phyloP scores from a whole-genome alignment of 1,140 invertebrate species.

The Lepidostoma basale region DNA sequence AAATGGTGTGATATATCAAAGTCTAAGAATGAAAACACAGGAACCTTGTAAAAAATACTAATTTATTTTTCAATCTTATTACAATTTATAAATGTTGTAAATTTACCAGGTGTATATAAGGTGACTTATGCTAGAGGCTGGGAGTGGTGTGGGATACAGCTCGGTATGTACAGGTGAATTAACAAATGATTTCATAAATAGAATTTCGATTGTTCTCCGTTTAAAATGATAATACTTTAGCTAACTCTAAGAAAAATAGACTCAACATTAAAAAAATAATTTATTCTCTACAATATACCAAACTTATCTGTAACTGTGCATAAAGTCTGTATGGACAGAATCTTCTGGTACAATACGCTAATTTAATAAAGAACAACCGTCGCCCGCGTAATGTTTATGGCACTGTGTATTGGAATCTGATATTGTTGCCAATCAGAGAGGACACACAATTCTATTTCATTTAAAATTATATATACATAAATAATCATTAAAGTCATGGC shows the following conservation, averaged over 20 bases:
- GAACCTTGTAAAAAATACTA: slow-evolving; percentile 38
- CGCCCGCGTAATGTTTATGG: slow-evolving; percentile 4
- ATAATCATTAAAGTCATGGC: not conserved
- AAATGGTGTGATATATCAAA: too few species aligned
- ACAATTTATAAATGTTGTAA: slow-evolving; percentile 32
- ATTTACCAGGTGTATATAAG: slow-evolving; percentile 35
- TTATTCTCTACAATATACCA: slow-evolving; percentile 27
- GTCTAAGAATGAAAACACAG: not conserved
- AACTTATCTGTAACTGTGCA: slow-evolving; percentile 20
- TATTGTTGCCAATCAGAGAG: not conserved
- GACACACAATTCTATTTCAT: not conserved
- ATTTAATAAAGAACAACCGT: not conserved
- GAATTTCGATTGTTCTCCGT: slow-evolving; percentile 16
- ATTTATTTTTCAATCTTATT: slow-evolving; percentile 34
- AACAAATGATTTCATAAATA: slow-evolving; percentile 34
- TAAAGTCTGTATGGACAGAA: not conserved
- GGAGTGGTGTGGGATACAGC: too few species aligned
- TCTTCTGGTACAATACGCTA: not conserved
- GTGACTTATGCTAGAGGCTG: slow-evolving; percentile 30
- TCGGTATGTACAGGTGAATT: slow-evolving; percentile 30
- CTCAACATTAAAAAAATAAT: slow-evolving; percentile 41
- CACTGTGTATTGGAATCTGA: slow-evolving; percentile 12
- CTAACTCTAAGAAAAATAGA: slow-evolving; percentile 37
- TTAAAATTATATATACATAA: not conserved
- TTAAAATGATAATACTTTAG: slow-evolving; percentile 37